Evolutionary conservation across 2,888 invertebrate species (phyloP).

Genomic region (Chaitophorus viminalis): DNA sequence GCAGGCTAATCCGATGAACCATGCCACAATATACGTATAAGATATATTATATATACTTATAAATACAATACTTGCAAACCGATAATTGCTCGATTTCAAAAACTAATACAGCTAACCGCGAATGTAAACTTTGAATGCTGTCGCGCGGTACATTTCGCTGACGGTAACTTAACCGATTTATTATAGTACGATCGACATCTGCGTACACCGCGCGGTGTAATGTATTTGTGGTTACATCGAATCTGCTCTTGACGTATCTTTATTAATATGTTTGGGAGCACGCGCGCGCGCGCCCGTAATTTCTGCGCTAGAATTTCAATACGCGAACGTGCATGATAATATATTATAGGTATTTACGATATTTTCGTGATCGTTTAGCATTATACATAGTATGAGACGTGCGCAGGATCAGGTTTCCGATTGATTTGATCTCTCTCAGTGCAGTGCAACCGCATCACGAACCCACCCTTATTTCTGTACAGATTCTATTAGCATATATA

Average conservation of each 20-base stretch:
- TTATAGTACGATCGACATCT: not conserved
- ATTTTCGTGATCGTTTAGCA: not conserved
- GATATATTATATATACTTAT: no score
- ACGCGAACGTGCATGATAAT: no score
- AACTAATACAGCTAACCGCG: not conserved
- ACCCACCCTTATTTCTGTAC: no score
- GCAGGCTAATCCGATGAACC: no score
- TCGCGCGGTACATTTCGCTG: not conserved
- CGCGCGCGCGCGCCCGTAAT: not conserved
- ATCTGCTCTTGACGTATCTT: slow-evolving; percentile 20
- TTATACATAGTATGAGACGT: no score
- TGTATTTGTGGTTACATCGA: not conserved
- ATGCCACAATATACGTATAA: no score
- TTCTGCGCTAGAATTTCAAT: no score
- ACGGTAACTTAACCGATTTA: slow-evolving; percentile 4
- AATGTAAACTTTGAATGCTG: slow-evolving; percentile 5
- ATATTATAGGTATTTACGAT: not conserved
- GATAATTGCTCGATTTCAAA: not conserved
- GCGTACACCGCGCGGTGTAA: not conserved
- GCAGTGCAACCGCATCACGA: no score
- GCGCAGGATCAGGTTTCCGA: no score
- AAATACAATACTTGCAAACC: not conserved
- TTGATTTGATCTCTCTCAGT: no score
- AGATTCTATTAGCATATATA: no score
- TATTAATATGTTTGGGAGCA: not conserved